A percentile compares a stretch with the other conserved stretches of the same genome.
Conservation (phyloP, 2,797 vertebrate genomes). For the Pelobates cultripes region DNA sequence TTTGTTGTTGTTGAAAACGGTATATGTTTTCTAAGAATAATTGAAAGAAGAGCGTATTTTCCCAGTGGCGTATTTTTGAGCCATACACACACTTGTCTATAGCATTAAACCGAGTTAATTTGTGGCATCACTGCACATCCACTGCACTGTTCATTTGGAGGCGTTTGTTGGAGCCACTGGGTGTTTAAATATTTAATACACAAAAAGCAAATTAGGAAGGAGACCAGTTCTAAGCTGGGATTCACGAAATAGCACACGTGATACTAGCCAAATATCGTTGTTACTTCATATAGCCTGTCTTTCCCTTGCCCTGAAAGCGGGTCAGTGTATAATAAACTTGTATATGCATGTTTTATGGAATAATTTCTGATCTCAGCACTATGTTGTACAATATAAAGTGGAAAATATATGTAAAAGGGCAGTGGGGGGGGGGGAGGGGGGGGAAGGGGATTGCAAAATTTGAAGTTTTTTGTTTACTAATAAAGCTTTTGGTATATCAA, state of each 20-base stretch:
- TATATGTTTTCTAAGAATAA: neutral
- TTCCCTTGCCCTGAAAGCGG: slow-evolving; percentile 14
- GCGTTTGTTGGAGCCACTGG: slow-evolving; percentile 31
- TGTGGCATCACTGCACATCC: slow-evolving; percentile 35
- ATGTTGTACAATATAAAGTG: slow-evolving; percentile 79
- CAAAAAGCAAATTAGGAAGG: neutral
- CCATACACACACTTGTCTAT: slow-evolving; percentile 1
- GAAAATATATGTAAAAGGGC: slow-evolving; percentile 67
- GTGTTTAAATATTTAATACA: slow-evolving; percentile 25
- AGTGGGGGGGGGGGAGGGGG: neutral
- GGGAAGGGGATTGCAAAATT: neutral
- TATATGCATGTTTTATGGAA: slow-evolving; percentile 74
- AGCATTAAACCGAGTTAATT: slow-evolving; percentile 1
- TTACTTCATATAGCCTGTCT: slow-evolving; percentile 27
- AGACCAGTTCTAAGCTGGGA: slow-evolving; percentile 10
- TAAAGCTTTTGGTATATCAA: slow-evolving; percentile 56
- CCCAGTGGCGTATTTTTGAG: slow-evolving; percentile 2
- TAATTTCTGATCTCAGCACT: slow-evolving; percentile 54
- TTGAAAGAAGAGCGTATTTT: neutral
- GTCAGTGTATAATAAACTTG: slow-evolving; percentile 55
- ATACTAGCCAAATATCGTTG: slow-evolving; percentile 18
- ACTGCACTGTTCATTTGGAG: slow-evolving; percentile 3
- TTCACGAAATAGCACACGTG: slow-evolving; percentile 15
- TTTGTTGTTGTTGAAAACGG: neutral
- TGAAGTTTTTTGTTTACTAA: slow-evolving; percentile 48